Base-by-base conservation (phyloP, 2,888 invertebrate species). In the Euzetes globulus region DNA sequence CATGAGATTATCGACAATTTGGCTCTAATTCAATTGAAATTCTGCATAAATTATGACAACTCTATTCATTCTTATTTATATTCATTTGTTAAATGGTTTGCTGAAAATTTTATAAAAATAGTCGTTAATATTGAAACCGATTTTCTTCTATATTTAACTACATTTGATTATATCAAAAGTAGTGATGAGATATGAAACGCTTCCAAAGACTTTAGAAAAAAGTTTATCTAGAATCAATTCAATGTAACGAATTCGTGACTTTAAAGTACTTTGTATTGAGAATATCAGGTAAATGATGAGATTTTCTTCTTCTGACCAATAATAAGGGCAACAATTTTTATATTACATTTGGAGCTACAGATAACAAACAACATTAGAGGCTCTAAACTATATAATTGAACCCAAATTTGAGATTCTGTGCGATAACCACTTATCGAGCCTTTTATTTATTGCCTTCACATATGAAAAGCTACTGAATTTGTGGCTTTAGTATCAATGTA, bases 201-300 rank as follows among this genome's bases (percentile, higher is more conserved):
- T 58, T 58, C 25, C 15, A 58, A 58, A 58, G 19, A 27, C 27
- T 19, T 1, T 9, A 60, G 19, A 41, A 41, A 63, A 63, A 33
- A 27, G 25, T 63, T 63, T 63, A 63, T 63, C 63, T 63, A 9
- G n/a, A 33, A 63, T 63, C 63, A 63, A 63, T 63, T 63, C 37
- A 13, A 29, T 63, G 33, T 37, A 33, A 33, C 37, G 58, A 63
- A 63, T 63, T 63, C 63, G 63, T 63, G 63, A 63, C 63, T 63
- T 33, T 7, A 33, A 63, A 33, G 25, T 63, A 63, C 63, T 33
- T 19, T 19, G 15, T 33, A 33, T 63, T 63, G 7, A 13, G 17
- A 29, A 63, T n/a, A 63, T 29, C 33, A 63, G 13, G 63, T 19
- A 63, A 63, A 33, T 17, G 63, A 63, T 37, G 63, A 63, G 63